phyloP scores from a whole-genome alignment of 2,888 invertebrate species.

The Drosophila borborema region DNA sequence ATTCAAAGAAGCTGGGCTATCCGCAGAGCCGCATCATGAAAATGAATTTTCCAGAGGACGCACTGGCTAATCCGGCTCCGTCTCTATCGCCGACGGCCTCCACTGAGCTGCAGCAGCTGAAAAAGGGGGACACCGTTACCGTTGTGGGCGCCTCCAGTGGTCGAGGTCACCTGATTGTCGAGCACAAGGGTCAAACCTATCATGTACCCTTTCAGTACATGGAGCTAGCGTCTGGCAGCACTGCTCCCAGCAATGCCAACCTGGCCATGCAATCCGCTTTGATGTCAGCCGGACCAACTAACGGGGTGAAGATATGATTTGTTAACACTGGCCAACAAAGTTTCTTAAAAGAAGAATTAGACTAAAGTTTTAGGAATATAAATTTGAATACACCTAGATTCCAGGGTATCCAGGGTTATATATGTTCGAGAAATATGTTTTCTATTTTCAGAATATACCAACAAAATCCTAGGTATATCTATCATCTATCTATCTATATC shows the following conservation, averaged over 20 bases:
- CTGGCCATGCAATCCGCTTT: slow-evolving; percentile 31
- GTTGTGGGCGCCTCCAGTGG: slow-evolving; percentile 94
- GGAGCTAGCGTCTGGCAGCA: slow-evolving; percentile 86
- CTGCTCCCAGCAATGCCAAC: slow-evolving; percentile 28
- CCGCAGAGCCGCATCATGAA: slow-evolving; percentile 97
- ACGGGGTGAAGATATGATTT: slow-evolving; percentile 58
- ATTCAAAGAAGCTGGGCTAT: slow-evolving; percentile 96
- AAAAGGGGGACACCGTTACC: slow-evolving; percentile 94
- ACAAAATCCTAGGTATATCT: no score
- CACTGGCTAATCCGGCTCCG: slow-evolving; percentile 79
- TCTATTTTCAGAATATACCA: no score
- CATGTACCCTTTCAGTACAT: slow-evolving; percentile 94
- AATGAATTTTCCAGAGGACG: slow-evolving; percentile 92
- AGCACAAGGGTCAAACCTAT: slow-evolving; percentile 90
- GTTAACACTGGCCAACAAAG: neutral
- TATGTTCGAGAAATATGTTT: no score
- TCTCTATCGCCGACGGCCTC: slow-evolving; percentile 33
- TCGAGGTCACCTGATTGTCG: slow-evolving; percentile 94
- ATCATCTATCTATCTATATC: no score
- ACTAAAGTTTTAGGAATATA: neutral
- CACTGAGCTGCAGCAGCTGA: slow-evolving; percentile 85
- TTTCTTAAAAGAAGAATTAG: neutral
- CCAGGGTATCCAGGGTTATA: neutral
- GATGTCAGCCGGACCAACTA: slow-evolving; percentile 37
- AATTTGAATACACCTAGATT: neutral